Percentiles rank a stretch among this genome's conserved stretches.
phyloP scores from a whole-genome alignment of 2,113 vertebrate species.

The Oreochromis aureus region DNA sequence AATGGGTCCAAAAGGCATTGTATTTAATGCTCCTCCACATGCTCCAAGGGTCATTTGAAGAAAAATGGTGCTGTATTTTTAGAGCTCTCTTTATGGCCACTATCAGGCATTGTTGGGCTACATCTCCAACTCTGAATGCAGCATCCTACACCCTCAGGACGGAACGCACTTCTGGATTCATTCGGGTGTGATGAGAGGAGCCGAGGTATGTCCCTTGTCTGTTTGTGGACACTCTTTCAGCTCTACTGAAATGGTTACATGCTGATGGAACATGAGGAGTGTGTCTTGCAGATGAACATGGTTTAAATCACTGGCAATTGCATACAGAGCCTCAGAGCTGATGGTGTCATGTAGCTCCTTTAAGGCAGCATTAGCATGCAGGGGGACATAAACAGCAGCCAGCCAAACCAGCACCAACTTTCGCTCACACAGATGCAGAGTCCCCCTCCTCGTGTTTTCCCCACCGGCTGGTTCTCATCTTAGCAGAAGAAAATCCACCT shows the following conservation, averaged over 20 bases:
- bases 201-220: not conserved
- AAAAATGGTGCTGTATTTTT: too few species aligned
- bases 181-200: not conserved
- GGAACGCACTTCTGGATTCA: not conserved
- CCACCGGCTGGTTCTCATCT: not conserved
- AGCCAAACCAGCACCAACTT: not conserved
- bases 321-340: fast-evolving
- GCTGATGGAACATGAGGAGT: not conserved
- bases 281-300: not conserved
- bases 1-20: not conserved
- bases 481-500: not conserved
- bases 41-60: not conserved
- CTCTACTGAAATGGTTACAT: not conserved
- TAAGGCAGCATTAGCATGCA: not conserved
- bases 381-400: not conserved
- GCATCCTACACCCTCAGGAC: not conserved
- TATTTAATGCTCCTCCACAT: not conserved
- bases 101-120: not conserved
- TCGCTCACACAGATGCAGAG: not conserved
- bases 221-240: not conserved
- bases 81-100: not conserved
- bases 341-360: not conserved
- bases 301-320: not conserved
- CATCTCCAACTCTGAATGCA: not conserved
- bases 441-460: not conserved